Percentiles rank a stretch among this genome's conserved stretches.
phyloP scores from a whole-genome alignment of 23 tunicate species.

The Ascidia mentula region DNA sequence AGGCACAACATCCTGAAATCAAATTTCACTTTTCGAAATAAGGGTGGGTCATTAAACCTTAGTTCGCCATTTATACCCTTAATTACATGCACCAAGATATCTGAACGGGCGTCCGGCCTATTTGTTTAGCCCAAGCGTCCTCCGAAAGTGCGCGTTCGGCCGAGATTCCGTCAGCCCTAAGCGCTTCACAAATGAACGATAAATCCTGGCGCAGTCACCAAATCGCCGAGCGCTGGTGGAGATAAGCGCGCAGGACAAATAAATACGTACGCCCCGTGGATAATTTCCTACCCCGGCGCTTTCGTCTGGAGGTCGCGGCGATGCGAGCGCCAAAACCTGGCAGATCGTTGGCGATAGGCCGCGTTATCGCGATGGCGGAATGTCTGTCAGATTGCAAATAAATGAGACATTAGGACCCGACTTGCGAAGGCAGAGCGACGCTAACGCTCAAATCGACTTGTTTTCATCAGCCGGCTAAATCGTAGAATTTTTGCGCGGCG shows the following conservation, averaged over 20 bases:
- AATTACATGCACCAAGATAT: too few relatives aligned
- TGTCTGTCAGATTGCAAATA: background rate
- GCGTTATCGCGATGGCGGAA: background rate
- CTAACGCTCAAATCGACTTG: too few relatives aligned
- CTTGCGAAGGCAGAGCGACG: too few relatives aligned
- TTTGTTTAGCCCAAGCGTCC: background rate
- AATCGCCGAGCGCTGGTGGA: background rate
- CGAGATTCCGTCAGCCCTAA: background rate
- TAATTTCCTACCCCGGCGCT: background rate
- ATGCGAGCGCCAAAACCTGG: background rate
- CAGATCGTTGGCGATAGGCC: constrained; percentile 4
- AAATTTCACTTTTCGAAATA: too few relatives aligned
- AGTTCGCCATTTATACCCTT: too few relatives aligned
- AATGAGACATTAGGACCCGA: background rate
- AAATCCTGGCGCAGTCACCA: background rate
- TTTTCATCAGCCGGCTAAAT: too few relatives aligned
- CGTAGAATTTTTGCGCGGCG: too few relatives aligned
- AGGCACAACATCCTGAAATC: too few relatives aligned
- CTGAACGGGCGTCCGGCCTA: too few relatives aligned
- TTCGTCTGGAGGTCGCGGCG: background rate
- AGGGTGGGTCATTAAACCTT: too few relatives aligned
- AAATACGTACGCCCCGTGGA: background rate
- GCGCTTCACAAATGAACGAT: background rate
- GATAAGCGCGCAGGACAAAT: background rate
- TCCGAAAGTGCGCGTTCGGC: background rate